phyloP scores from a whole-genome alignment of 2,888 invertebrate species.

The Drosophila tripunctata region DNA sequence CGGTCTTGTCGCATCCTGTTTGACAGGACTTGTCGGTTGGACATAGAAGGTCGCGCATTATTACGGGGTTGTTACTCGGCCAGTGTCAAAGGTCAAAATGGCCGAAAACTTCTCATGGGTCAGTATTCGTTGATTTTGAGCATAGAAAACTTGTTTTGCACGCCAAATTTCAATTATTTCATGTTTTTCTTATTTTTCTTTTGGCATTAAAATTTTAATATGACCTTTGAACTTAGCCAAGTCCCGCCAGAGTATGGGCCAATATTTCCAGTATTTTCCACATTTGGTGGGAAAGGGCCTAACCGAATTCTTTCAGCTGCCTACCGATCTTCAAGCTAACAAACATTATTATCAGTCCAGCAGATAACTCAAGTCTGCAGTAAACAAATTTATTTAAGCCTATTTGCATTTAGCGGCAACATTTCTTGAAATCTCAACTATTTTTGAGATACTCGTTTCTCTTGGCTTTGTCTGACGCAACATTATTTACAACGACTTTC shows the following conservation, averaged over 20 bases:
- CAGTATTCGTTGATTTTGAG: constrained; percentile 45
- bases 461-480: constrained; percentile 27
- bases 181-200: constrained; percentile 32
- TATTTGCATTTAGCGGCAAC: constrained; percentile 75
- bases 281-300: constrained; percentile 48
- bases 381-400: constrained; percentile 53
- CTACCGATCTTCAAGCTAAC: constrained; percentile 11
- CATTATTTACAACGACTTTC: constrained; percentile 33
- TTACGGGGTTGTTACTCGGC: constrained; percentile 58
- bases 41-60: constrained; percentile 30
- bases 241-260: constrained; percentile 49
- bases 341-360: constrained; percentile 43
- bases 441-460: constrained; percentile 39
- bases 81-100: constrained; percentile 77
- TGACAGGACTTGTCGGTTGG: constrained; percentile 38
- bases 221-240: constrained; percentile 74
- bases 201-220: constrained; percentile 52
- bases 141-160: constrained; percentile 63
- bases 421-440: constrained; percentile 53
- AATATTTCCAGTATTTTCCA: constrained; percentile 36
- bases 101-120: constrained; percentile 78
- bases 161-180: constrained; percentile 50
- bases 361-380: constrained; percentile 33
- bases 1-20: constrained; percentile 46
- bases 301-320: constrained; percentile 50